Base-by-base conservation (phyloP, 2,113 vertebrate species). In the Podiceps cristatus region DNA sequence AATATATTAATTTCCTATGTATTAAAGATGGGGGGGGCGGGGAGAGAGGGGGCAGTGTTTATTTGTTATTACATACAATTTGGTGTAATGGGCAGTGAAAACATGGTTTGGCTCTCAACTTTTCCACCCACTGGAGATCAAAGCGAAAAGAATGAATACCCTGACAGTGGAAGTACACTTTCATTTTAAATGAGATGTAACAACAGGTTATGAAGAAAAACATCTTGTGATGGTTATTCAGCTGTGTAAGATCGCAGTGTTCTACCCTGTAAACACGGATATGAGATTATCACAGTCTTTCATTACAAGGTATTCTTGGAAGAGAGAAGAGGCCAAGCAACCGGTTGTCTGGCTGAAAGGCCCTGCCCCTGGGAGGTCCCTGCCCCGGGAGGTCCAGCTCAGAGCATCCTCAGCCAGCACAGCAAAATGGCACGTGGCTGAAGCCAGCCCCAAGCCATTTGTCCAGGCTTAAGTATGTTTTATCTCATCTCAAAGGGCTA, bases 181-280 rank as follows among this genome's bases (percentile, higher is more conserved):
- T 91, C 29, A n/a, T 95, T 97, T 91, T 69, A 94, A 94, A 93
- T 86, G 88, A 95, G 79, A 78, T 45, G 29, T 79, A 91, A 92
- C 86, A 82, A 50, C 80, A 89, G 63, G 62, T 94, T 88, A 91
- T 88, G 67, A 88, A 94, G 96, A 89, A 96, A 79, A 96, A 93
- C 89, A 62, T 84, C 74, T 91, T 94, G 92, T 86, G 91, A 64
- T 86, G 58, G 76, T 91, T 86, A 85, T 84, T 95, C 75, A 94
- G 42, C 71, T 90, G 74, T 90, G 86, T 35, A 86, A 92, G 80
- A 92, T 67, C 82, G 76, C 82, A 42, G 62, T 20, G 53, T 79
- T 96, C 89, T 88, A 64, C 69, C 63, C 63, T 0, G 24, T 92
- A 45, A 78, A 71, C 52, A 91, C 63, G 4, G 42, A 59, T 67